Evolutionary conservation across 2,113 vertebrate genomes (phyloP), one percentile per base, ranked within the genome.

Genomic region (Channa argus): DNA sequence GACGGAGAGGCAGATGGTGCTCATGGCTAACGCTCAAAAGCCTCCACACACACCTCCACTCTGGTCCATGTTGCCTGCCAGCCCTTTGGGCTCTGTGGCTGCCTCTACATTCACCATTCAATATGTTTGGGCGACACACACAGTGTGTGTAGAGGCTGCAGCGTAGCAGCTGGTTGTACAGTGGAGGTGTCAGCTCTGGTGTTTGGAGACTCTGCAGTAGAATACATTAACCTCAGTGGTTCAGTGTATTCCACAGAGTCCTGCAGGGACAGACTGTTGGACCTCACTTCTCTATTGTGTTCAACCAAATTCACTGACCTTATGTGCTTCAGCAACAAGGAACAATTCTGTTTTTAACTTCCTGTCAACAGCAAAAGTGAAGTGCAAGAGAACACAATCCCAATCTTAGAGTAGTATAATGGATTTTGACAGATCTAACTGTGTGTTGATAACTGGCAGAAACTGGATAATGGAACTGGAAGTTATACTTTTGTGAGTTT

Each of bases 1-100:
- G 94, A 95, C 94, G 89, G 91, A 92, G 94, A 91, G 96, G 95
- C 96, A 98, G 97, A 97, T 98, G 97, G 97, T 95, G 92, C 94
- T 95, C 95, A 94, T 95, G 96, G 96, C 96, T 51, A n/a, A 24
- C 1, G 59, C 65, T 80, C 80, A 83, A 95, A 74, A 63, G 61
- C 45, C 47, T 49, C 1, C 63, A 52, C 60, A 54, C 64, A 68
- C 73, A 67, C 59, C 63, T 53, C 61, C 70, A 63, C 61, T 3
- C 43, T 33, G 37, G 94, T 94, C 89, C 89, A 92, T 95, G 88
- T 79, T 71, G 61, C 38, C 53, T 81, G 95, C 95, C 95, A 96
- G 95, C 93, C 95, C 95, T 94, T 94, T 94, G 95, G 95, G 95
- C 93, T 93, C 94, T 94, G 93, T 95, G 92, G 94, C 94, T 96